These are phyloP conservation scores for Ceratoteleas bidentatus DNA, from an alignment of 1,140 invertebrate species.

Conservation along the genomic window DNA sequence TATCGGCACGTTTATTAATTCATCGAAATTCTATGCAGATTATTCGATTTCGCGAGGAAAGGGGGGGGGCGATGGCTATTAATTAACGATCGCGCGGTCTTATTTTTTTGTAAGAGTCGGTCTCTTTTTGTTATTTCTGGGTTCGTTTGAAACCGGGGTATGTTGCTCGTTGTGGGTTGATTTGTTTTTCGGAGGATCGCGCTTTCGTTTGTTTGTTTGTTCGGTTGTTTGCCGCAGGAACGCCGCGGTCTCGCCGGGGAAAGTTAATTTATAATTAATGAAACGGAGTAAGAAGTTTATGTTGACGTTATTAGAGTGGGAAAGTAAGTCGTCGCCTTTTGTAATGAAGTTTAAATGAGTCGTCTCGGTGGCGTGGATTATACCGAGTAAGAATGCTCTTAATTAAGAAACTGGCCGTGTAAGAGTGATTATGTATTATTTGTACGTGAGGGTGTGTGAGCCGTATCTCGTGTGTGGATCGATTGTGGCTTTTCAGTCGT, in stretches of 20 bases:
- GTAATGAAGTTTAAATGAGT: slow-evolving; percentile 16
- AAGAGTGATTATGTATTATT: background rate
- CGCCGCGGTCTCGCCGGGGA: background rate
- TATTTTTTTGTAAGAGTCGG: no score
- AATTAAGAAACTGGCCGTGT: background rate
- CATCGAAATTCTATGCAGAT: slow-evolving; percentile 53
- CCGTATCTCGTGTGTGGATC: no score
- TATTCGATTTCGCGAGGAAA: no score
- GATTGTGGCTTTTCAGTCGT: no score
- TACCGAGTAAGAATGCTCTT: background rate
- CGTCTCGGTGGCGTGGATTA: slow-evolving; percentile 1
- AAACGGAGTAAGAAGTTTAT: slow-evolving; percentile 19
- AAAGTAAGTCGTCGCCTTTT: slow-evolving; percentile 18
- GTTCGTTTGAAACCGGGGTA: background rate
- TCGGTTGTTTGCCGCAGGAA: background rate
- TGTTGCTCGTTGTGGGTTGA: slow-evolving; percentile 15
- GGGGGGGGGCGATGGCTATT: no score
- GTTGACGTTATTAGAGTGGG: slow-evolving; percentile 9
- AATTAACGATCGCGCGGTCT: slow-evolving; percentile 22
- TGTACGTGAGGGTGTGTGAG: no score
- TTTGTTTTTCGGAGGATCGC: background rate
- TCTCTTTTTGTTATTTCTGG: no score
- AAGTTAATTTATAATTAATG: slow-evolving; percentile 23
- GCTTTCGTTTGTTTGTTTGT: background rate
- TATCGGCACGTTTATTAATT: slow-evolving; percentile 56